These are phyloP conservation scores for Lepus oiostolus DNA, from an alignment of 2,797 vertebrate species.

Conservation along the genomic window DNA sequence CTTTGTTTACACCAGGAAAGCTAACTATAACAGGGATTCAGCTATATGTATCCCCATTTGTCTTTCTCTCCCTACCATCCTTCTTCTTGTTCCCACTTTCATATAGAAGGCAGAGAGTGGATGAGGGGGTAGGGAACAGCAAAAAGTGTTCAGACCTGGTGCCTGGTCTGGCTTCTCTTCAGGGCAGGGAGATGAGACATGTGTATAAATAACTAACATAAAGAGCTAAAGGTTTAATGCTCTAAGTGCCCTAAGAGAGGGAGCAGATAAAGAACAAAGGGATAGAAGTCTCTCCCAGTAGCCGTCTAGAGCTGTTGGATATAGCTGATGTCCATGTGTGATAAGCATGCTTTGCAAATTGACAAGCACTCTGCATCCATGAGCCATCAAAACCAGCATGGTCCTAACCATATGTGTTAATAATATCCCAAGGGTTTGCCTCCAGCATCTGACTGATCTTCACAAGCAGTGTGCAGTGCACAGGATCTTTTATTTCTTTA, in stretches of 20 bases:
- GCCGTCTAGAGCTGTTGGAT: not conserved
- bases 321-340: not conserved
- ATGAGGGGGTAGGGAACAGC: not conserved
- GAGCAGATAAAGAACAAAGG: slow-evolving; percentile 16
- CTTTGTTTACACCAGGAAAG: not conserved
- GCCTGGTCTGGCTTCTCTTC: slow-evolving; percentile 57
- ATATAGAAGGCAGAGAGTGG: not conserved
- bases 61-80: not conserved
- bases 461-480: not conserved
- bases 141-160: not conserved
- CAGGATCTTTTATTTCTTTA: not conserved
- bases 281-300: not conserved
- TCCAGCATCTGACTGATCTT: slow-evolving; percentile 22
- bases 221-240: slow-evolving; percentile 63
- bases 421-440: not conserved
- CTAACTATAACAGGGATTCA: not conserved
- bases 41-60: not conserved
- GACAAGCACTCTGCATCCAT: not conserved
- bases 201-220: slow-evolving; percentile 48
- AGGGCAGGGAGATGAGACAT: slow-evolving; percentile 37
- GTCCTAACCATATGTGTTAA: not conserved
- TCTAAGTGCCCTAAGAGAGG: slow-evolving; percentile 27
- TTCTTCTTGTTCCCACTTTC: not conserved
- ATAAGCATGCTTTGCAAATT: slow-evolving; percentile 3
- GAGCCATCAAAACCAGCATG: slow-evolving; percentile 17